phyloP scores from a whole-genome alignment of 2,888 invertebrate genomes.

The Acheta domesticus region DNA sequence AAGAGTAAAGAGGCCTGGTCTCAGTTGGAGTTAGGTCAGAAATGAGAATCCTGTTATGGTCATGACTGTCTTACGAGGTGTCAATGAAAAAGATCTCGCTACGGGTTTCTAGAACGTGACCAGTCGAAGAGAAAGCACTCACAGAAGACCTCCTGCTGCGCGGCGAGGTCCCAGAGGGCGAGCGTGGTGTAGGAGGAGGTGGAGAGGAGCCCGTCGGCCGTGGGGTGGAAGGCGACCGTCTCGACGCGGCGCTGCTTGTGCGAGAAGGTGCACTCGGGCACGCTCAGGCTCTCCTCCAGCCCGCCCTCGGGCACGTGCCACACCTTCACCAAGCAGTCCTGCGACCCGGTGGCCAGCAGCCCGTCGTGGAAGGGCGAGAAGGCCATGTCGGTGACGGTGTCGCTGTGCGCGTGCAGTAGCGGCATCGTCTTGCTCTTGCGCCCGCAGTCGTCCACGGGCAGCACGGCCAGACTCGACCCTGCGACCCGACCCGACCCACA shows the following conservation, averaged over 20 bases:
- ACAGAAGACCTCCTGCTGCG: constrained; percentile 77
- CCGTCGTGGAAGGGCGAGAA: constrained; percentile 96
- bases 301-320: constrained; percentile 86
- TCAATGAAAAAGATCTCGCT: neutral
- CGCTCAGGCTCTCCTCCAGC: constrained; percentile 69
- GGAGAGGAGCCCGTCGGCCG: constrained; percentile 83
- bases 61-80: no score
- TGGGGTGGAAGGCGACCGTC: constrained; percentile 87
- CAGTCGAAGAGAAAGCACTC: constrained; percentile 43
- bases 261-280: constrained; percentile 76
- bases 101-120: no score
- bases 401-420: constrained; percentile 77
- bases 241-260: constrained; percentile 83
- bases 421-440: constrained; percentile 87
- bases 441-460: constrained; percentile 84
- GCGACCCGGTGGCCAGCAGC: constrained; percentile 83
- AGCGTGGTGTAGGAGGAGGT: constrained; percentile 78
- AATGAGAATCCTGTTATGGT: no score
- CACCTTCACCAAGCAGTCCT: constrained; percentile 74
- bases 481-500: constrained; percentile 37
- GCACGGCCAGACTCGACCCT: constrained; percentile 84
- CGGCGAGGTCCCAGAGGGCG: constrained; percentile 81
- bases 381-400: constrained; percentile 90
- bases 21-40: no score
- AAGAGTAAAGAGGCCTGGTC: no score